phyloP scores from a whole-genome alignment of 2,113 vertebrate genomes.

The Poeciliopsis retropinna region DNA sequence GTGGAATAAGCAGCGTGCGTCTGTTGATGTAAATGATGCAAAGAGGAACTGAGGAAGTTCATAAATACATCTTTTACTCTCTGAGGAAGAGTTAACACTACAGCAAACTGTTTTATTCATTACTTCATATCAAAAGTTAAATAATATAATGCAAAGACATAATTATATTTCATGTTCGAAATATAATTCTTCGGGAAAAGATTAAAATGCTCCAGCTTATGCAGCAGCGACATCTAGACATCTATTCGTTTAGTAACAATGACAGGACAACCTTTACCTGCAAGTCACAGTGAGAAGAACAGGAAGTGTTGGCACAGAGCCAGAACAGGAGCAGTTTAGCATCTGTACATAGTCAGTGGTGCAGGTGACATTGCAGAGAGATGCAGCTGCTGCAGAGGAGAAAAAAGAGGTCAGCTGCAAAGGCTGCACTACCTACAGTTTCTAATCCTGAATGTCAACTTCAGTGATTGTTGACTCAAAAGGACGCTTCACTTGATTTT shows the following conservation, averaged over 20 bases:
- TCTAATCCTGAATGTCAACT: fast-evolving
- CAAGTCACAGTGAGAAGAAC: slow-evolving; percentile 37
- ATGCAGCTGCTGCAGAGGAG: slow-evolving; percentile 31
- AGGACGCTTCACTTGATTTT: background rate
- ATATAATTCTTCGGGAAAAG: no score
- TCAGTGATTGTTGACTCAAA: background rate
- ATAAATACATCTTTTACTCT: background rate
- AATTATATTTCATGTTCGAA: no score
- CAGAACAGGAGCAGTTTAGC: slow-evolving; percentile 71
- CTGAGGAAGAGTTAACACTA: background rate
- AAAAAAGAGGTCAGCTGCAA: background rate
- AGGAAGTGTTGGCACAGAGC: slow-evolving; percentile 1
- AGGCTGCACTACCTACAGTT: background rate
- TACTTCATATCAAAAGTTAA: background rate
- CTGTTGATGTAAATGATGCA: background rate
- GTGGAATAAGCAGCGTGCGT: no score
- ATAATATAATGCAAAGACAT: background rate
- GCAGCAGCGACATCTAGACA: background rate
- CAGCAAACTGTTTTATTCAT: background rate
- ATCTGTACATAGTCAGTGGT: slow-evolving; percentile 30
- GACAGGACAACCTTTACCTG: slow-evolving; percentile 45
- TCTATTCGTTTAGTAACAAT: background rate
- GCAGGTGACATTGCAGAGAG: slow-evolving; percentile 61
- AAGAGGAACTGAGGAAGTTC: background rate
- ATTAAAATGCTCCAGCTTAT: no score